phyloP scores from a whole-genome alignment of 1,140 invertebrate genomes.

The Saccostrea cuccullata region DNA sequence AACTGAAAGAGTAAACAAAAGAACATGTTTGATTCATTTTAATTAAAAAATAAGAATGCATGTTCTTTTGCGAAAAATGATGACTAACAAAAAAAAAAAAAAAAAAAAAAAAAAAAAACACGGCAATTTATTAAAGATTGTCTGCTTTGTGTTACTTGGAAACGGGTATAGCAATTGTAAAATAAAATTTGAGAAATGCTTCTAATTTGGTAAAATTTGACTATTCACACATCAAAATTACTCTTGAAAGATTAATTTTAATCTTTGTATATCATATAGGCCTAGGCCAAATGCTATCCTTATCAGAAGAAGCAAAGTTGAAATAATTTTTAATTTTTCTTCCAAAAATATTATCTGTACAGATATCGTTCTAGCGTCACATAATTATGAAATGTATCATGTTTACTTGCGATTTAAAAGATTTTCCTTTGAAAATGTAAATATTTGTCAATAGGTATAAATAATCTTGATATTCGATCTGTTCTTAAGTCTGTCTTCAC shows the following conservation, averaged over 20 bases:
- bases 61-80: too few species aligned
- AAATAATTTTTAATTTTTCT: neutral
- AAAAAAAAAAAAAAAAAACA: too few species aligned
- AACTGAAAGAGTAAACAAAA: too few species aligned
- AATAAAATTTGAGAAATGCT: too few species aligned
- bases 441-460: conserved; percentile 26
- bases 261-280: neutral
- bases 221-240: neutral
- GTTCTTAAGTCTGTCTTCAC: conserved; percentile 3
- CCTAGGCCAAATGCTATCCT: neutral
- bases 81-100: too few species aligned
- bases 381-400: conserved; percentile 23
- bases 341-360: neutral
- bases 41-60: too few species aligned
- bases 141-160: too few species aligned
- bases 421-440: conserved; percentile 34
- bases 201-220: too few species aligned
- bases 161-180: too few species aligned
- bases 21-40: too few species aligned
- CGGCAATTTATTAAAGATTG: too few species aligned
- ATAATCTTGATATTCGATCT: conserved; percentile 24
- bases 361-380: neutral
- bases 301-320: neutral
- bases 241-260: neutral
- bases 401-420: conserved; percentile 31